These are phyloP conservation scores for Microplitis deprimator DNA, from an alignment of 2,888 invertebrate species.

Conservation along the genomic window DNA sequence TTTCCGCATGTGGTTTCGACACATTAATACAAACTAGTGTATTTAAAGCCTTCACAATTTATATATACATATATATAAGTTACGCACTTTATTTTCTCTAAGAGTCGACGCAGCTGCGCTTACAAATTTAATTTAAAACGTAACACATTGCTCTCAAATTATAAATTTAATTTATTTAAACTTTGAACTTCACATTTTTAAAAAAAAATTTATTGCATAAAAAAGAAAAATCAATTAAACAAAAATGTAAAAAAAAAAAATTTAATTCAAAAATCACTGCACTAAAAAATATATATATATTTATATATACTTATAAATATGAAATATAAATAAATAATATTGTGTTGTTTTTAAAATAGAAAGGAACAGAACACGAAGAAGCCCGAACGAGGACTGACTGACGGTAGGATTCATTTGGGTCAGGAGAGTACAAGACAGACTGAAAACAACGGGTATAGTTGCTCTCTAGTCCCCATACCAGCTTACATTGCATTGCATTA, in stretches of 20 bases:
- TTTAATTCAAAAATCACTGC: no score
- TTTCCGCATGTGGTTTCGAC: neutral
- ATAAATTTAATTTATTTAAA: constrained; percentile 18
- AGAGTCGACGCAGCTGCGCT: constrained; percentile 9
- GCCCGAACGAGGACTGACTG: constrained; percentile 66
- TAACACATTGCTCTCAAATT: constrained; percentile 27
- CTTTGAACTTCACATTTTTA: neutral
- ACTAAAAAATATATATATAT: no score
- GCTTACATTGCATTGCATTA: no score
- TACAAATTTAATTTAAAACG: neutral
- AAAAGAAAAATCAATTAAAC: no score
- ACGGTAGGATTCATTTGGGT: constrained; percentile 66
- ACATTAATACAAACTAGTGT: neutral
- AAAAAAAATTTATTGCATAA: no score
- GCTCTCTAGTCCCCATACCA: constrained; percentile 21
- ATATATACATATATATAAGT: constrained; percentile 6
- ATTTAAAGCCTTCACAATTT: constrained; percentile 16
- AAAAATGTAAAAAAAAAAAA: no score
- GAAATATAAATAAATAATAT: neutral
- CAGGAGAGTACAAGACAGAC: constrained; percentile 58
- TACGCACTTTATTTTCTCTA: constrained; percentile 1
- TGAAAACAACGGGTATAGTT: constrained; percentile 45
- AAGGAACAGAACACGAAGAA: constrained; percentile 55
- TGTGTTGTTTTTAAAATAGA: neutral
- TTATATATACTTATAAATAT: neutral